phyloP scores from a whole-genome alignment of 2,113 vertebrate genomes.

The Deroptyus accipitrinus region DNA sequence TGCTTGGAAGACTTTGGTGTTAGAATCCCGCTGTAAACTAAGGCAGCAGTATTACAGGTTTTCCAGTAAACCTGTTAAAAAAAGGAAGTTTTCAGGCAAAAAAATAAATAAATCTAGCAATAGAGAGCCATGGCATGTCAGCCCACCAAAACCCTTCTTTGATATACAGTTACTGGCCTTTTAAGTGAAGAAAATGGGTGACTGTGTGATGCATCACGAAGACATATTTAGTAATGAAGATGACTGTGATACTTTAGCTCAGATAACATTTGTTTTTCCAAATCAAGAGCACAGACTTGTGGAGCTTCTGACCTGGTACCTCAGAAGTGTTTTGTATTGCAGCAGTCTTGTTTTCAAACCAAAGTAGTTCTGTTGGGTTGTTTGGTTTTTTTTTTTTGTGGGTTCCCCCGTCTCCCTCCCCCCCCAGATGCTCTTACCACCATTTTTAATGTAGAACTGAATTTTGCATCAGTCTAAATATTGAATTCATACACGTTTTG shows the following conservation, averaged over 20 bases:
- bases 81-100: neutral
- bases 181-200: neutral
- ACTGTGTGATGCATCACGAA: neutral
- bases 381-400: neutral
- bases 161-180: neutral
- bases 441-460: neutral
- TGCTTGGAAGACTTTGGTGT: neutral
- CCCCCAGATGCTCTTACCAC: neutral
- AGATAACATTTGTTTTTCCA: neutral
- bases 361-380: neutral
- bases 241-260: neutral
- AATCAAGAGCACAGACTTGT: neutral
- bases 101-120: neutral
- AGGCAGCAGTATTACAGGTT: neutral
- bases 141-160: neutral
- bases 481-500: fast-evolving
- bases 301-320: neutral
- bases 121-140: neutral
- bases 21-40: neutral
- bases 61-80: neutral
- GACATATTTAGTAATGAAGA: neutral
- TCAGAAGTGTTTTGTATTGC: neutral
- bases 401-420: neutral
- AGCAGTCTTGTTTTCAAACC: neutral
- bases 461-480: fast-evolving